Percentiles rank a stretch among this genome's conserved stretches.
phyloP scores from a whole-genome alignment of 2,113 vertebrate species.

The Myrmecophaga tridactyla region DNA sequence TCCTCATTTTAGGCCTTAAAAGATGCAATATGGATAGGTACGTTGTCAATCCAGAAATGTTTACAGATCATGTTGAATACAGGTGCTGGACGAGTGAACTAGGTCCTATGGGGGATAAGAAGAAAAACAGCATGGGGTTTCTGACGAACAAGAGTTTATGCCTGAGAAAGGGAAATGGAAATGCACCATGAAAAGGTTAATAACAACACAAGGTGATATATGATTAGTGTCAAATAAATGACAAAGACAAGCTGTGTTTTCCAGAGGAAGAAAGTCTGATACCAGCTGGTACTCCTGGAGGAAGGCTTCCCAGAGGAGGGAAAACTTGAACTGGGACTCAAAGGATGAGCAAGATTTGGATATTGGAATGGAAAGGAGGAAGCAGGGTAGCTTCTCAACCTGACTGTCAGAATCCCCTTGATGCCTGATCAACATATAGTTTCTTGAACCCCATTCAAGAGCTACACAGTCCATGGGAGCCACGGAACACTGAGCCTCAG shows the following conservation, averaged over 20 bases:
- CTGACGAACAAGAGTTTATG: not conserved
- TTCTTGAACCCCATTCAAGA: not conserved
- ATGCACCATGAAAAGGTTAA: not conserved
- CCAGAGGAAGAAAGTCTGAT: not conserved
- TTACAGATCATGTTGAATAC: not conserved
- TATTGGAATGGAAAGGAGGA: not conserved
- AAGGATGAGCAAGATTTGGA: not conserved
- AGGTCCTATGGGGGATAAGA: not conserved
- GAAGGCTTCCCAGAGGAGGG: not conserved
- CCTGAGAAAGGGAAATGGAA: not conserved
- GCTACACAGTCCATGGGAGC: fast-evolving
- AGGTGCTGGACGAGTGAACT: not conserved
- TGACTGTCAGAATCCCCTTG: not conserved
- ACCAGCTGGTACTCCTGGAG: not conserved
- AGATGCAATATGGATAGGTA: fast-evolving
- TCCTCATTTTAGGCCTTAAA: not conserved
- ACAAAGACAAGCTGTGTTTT: not conserved
- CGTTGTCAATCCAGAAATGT: not conserved
- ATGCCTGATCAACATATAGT: not conserved
- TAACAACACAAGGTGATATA: fast-evolving
- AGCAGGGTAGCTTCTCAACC: not conserved
- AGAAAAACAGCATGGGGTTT: not conserved
- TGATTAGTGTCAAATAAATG: not conserved
- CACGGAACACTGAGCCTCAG: fast-evolving
- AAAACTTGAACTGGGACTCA: not conserved